Conservation (phyloP, 2,113 vertebrate genomes). For the Saguinus midas region DNA sequence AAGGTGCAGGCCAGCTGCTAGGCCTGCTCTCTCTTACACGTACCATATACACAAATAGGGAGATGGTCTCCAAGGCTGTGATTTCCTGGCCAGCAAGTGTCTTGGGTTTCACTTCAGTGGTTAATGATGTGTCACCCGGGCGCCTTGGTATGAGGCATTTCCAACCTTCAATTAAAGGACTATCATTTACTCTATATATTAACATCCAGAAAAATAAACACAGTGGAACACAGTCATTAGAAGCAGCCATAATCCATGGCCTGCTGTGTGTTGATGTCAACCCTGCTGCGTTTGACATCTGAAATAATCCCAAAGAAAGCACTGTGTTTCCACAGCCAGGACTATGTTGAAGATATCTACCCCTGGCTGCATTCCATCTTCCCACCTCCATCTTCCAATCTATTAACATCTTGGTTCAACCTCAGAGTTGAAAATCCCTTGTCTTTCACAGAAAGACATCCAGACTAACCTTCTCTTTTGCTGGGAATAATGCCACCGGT, state of each 20-base stretch:
- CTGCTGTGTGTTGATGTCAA: slow-evolving; percentile 59
- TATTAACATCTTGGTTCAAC: background rate
- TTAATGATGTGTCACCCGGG: slow-evolving; percentile 74
- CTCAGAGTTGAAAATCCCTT: background rate
- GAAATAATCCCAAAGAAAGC: slow-evolving; percentile 67
- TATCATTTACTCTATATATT: slow-evolving; percentile 85
- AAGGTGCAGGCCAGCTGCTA: background rate
- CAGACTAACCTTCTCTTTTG: background rate
- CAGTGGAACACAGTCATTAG: slow-evolving; percentile 75
- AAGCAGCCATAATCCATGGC: slow-evolving; percentile 76
- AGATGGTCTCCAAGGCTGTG: slow-evolving; percentile 62
- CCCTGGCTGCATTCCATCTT: slow-evolving; percentile 5
- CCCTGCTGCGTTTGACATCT: slow-evolving; percentile 64
- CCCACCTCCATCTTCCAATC: slow-evolving; percentile 3
- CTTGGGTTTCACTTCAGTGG: slow-evolving; percentile 71
- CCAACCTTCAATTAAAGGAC: slow-evolving; percentile 76
- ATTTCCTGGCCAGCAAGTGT: slow-evolving; percentile 77
- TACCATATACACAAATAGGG: slow-evolving; percentile 71
- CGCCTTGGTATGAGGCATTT: slow-evolving; percentile 60
- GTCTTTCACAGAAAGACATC: slow-evolving; percentile 1
- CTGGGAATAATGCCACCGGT: background rate
- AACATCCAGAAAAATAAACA: slow-evolving; percentile 81
- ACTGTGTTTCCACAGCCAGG: slow-evolving; percentile 34
- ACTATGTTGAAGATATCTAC: background rate
- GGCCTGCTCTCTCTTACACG: background rate